Percentiles rank a stretch among this genome's conserved stretches.
Evolutionary conservation across 2,113 vertebrate genomes (phyloP).

Genomic region (Callopanchax toddi): DNA sequence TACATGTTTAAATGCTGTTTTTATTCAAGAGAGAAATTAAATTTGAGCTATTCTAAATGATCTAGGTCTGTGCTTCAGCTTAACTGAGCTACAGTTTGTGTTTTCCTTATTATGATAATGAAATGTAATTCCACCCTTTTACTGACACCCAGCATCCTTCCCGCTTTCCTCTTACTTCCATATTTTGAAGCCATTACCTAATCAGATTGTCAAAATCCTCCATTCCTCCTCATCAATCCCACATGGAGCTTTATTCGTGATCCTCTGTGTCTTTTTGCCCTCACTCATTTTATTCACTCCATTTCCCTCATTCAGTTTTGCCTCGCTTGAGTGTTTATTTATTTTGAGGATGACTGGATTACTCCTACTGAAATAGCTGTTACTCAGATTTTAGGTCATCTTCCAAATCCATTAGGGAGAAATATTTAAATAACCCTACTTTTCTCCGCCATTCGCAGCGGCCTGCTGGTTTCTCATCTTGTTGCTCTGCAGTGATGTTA

Average conservation of each 20-base stretch:
- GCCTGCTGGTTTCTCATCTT: conserved; percentile 59
- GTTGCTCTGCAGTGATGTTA: conserved; percentile 53
- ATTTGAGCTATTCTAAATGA: conserved; percentile 20
- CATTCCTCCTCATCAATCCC: conserved; percentile 74
- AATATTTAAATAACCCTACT: conserved; percentile 71
- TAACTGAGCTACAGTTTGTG: conserved; percentile 36
- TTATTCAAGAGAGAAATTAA: not conserved
- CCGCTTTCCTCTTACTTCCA: conserved; percentile 58
- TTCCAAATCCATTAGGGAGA: conserved; percentile 74
- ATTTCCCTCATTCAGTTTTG: conserved; percentile 57
- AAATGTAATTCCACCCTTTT: conserved; percentile 74
- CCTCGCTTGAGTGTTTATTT: conserved; percentile 57
- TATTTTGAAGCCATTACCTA: conserved; percentile 77
- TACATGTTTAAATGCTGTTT: no score
- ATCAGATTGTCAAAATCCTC: conserved; percentile 80
- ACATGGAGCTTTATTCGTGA: conserved; percentile 71
- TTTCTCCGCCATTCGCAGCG: conserved; percentile 61
- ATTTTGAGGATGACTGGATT: conserved; percentile 78
- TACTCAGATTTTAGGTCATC: conserved; percentile 81
- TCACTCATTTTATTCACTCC: conserved; percentile 55
- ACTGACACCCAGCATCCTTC: conserved; percentile 60
- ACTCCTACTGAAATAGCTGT: conserved; percentile 78
- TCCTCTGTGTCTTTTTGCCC: conserved; percentile 63
- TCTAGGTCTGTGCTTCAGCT: conserved; percentile 24
- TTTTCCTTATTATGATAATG: conserved; percentile 67